Conservation (phyloP, 2,113 vertebrate genomes). For the Aegotheles bennettii region DNA sequence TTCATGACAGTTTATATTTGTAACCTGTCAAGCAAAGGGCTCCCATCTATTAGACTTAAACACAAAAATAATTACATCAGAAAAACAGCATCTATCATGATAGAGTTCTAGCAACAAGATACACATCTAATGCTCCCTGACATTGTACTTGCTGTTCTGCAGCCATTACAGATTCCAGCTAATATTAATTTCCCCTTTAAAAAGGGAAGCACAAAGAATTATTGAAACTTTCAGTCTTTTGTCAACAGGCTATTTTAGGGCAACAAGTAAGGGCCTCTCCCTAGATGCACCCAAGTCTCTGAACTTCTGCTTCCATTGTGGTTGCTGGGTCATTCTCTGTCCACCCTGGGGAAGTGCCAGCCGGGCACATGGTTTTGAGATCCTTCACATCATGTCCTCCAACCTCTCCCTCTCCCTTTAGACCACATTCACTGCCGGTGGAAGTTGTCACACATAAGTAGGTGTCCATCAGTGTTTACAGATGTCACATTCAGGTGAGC, state of each 20-base stretch:
- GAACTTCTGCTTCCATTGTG: not conserved
- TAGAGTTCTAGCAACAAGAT: not conserved
- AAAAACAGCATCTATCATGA: not conserved
- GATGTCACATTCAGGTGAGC: not conserved
- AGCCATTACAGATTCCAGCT: not conserved
- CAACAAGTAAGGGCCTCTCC: not conserved
- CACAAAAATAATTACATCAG: not conserved
- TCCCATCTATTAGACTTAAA: not conserved
- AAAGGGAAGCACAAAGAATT: not conserved
- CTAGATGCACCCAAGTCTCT: not conserved
- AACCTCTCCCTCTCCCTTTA: not conserved
- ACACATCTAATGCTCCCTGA: not conserved
- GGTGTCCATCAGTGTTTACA: not conserved
- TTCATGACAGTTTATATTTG: not conserved
- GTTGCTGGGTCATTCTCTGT: not conserved
- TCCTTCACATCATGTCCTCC: not conserved
- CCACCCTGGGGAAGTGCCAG: not conserved
- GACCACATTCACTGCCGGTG: not conserved
- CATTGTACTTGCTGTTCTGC: not conserved
- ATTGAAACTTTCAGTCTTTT: not conserved
- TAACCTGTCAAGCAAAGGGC: not conserved
- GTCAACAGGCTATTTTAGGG: not conserved
- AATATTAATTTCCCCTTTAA: not conserved
- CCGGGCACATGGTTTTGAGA: not conserved
- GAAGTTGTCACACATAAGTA: not conserved